Percentiles rank a stretch among this genome's conserved stretches.
phyloP scores from a whole-genome alignment of 2,797 vertebrate species.

The Masticophis lateralis region DNA sequence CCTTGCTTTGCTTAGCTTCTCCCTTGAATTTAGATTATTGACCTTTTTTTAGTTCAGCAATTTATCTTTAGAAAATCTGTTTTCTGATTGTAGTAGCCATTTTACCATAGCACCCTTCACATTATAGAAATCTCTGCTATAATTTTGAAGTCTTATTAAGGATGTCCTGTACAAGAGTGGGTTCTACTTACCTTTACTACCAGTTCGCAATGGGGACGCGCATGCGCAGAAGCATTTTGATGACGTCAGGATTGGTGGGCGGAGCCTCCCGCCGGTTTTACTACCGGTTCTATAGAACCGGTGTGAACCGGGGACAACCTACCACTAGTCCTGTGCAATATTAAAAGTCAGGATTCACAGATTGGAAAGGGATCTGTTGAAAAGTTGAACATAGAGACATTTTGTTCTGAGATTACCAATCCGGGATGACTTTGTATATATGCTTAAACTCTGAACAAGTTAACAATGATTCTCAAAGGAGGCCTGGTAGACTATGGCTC shows the following conservation, averaged over 20 bases:
- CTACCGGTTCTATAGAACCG: no score
- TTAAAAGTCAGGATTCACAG: neutral
- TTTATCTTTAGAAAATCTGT: neutral
- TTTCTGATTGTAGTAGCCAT: neutral
- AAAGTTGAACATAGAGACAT: neutral
- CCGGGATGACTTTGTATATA: neutral
- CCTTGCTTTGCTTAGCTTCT: neutral
- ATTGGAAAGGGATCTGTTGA: neutral
- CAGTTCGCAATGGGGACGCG: no score
- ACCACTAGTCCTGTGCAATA: neutral
- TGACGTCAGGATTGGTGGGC: no score
- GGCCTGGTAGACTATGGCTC: neutral
- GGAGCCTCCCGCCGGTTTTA: no score
- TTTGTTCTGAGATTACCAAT: neutral
- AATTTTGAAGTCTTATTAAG: neutral
- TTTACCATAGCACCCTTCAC: neutral
- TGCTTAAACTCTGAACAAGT: neutral
- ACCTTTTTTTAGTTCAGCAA: neutral
- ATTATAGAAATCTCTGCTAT: neutral
- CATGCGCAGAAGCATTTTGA: no score
- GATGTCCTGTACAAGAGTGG: neutral
- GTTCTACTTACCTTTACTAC: no score
- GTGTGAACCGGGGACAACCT: no score
- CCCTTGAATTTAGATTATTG: neutral
- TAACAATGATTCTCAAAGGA: neutral